phyloP scores from a whole-genome alignment of 2,888 invertebrate genomes.

The Amblyteles armatorius region DNA sequence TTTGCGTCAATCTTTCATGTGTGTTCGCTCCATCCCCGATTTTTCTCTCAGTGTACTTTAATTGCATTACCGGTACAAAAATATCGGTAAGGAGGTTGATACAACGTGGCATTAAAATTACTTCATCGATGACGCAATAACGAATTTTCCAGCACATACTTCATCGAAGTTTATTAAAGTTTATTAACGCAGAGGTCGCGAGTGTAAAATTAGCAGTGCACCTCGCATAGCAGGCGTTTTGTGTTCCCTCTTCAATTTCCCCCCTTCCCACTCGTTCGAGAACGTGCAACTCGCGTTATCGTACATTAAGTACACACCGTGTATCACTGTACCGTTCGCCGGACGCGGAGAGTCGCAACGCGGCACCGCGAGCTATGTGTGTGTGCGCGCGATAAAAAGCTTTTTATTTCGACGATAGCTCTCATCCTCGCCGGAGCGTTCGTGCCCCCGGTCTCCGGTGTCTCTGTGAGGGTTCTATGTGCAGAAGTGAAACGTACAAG shows the following conservation, averaged over 20 bases:
- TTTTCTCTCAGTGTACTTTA: background rate
- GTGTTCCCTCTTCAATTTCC: background rate
- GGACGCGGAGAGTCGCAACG: conserved; percentile 40
- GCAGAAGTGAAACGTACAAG: background rate
- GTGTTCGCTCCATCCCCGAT: no score
- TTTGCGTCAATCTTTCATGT: no score
- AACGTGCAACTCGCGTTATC: conserved; percentile 55
- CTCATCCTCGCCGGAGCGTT: conserved; percentile 41
- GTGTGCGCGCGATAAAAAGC: conserved; percentile 56
- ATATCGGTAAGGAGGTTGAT: background rate
- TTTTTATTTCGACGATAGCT: conserved; percentile 62
- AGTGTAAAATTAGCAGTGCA: conserved; percentile 1
- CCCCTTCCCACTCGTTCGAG: background rate
- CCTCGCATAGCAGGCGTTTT: background rate
- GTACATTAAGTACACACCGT: conserved; percentile 52
- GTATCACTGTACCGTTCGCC: conserved; percentile 23
- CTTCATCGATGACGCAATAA: background rate
- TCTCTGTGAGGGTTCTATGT: background rate
- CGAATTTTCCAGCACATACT: background rate
- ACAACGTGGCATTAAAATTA: background rate
- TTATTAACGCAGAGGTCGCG: conserved; percentile 5
- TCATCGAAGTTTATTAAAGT: conserved; percentile 2
- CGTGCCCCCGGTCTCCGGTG: background rate
- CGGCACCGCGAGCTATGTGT: conserved; percentile 4
- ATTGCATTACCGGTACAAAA: background rate